Evolutionary conservation across 2,797 vertebrate genomes (phyloP), one percentile per base, ranked within the genome.

Genomic region (Periparus ater): DNA sequence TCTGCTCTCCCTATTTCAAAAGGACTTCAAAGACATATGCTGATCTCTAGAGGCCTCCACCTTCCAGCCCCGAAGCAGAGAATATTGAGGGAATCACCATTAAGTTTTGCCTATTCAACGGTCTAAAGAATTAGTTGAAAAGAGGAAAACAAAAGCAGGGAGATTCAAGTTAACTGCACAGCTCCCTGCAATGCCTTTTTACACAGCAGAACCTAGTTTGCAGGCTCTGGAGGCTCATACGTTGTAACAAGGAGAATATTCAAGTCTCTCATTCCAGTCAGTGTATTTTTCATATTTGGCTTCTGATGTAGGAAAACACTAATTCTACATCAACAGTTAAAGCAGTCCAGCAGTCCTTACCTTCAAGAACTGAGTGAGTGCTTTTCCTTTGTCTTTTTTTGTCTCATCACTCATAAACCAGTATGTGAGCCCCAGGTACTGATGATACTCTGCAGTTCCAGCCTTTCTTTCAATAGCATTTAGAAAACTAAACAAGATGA

Each of bases 321-420:
- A 60, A 47, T 50, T 83, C 75, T 67, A 75, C 15, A 34, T 9
- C 45, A 94, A 85, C 30, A 82, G 13, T 65, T 51, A 60, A 36
- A 38, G 38, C 38, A 40, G 38, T 40, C 38, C 38, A 71, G 66
- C 14, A 77, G 40, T 3, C 30, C 77, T 78, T 95, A 99, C 99
- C 98, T 99, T 99, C 82, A 99, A 97, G 87, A 99, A 98, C 88
- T 99, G 98, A 67, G 98, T 98, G 57, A 99, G 98, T 55, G 98
- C 98, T 98, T 99, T 99, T 90, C 98, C 97, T 91, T 98, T 98
- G 95, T 99, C 99, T 96, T 95, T 98, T 87, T 98, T 99, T 32
- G 98, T 98, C 92, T 99, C 99, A 95, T 99, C 98, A 62, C 98
- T 98, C 98, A 99, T 99, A 96, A 98, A 98, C 99, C 99, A 99